These are phyloP conservation scores for Galbula dea DNA, from an alignment of 2,113 vertebrate genomes.

Conservation along the genomic window DNA sequence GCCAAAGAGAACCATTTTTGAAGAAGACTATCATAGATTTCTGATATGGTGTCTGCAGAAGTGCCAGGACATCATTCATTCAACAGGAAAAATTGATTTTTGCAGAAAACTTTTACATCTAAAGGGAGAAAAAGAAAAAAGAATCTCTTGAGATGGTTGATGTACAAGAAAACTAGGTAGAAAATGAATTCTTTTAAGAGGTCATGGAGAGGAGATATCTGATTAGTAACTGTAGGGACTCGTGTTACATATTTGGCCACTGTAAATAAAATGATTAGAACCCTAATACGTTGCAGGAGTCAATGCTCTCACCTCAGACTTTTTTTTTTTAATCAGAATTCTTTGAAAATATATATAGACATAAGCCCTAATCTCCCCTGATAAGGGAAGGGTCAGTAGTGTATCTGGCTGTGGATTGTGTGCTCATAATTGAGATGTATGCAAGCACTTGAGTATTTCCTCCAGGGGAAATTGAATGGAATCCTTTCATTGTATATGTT, in stretches of 20 bases:
- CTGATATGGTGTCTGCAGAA: neutral
- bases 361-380: neutral
- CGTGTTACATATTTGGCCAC: neutral
- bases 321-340: neutral
- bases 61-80: neutral
- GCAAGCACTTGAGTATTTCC: neutral
- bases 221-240: neutral
- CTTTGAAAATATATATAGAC: neutral
- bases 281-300: neutral
- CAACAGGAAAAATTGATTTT: constrained; percentile 13
- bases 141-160: neutral
- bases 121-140: neutral
- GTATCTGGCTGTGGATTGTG: neutral
- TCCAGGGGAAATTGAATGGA: neutral
- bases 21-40: neutral
- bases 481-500: neutral
- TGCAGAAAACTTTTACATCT: neutral
- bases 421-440: neutral
- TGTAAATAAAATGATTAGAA: neutral
- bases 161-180: neutral
- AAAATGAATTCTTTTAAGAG: constrained; percentile 7
- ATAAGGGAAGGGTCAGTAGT: neutral
- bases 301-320: neutral
- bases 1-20: neutral
- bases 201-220: neutral